These are phyloP conservation scores for Phalacrocorax carbo DNA, from an alignment of 2,113 vertebrate genomes.

Conservation along the genomic window DNA sequence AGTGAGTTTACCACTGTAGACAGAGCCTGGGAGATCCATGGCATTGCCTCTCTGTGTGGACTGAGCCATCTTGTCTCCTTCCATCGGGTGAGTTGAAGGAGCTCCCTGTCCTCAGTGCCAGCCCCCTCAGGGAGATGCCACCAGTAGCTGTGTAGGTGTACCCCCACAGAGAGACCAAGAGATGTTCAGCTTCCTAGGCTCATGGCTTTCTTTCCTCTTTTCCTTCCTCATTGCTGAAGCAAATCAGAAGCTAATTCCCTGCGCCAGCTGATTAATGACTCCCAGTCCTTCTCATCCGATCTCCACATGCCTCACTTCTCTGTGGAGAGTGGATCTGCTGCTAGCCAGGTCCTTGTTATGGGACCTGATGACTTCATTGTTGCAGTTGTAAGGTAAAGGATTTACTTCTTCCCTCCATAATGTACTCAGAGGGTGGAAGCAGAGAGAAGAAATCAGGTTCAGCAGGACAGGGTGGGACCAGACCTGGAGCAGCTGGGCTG, in stretches of 20 bases:
- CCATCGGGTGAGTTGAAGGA: background rate
- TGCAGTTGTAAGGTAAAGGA: constrained; percentile 86
- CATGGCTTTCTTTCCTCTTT: background rate
- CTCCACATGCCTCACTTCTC: constrained; percentile 75
- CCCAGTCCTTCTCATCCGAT: constrained; percentile 74
- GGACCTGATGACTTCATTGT: constrained; percentile 96
- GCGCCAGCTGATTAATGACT: constrained; percentile 88
- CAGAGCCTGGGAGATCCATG: background rate
- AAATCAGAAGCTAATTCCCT: constrained; percentile 83
- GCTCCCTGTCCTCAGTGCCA: background rate
- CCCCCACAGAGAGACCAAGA: background rate
- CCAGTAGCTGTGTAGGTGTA: background rate
- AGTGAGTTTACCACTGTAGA: background rate
- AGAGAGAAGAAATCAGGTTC: background rate
- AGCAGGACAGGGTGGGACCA: background rate
- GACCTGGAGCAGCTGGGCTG: background rate
- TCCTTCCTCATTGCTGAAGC: constrained; percentile 66
- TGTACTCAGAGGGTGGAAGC: background rate
- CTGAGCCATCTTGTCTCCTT: background rate
- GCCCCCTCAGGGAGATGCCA: accelerated
- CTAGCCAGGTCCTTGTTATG: constrained; percentile 93
- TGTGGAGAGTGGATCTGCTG: constrained; percentile 72
- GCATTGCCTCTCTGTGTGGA: background rate
- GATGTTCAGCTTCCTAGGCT: background rate
- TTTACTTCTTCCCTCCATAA: background rate